phyloP scores from a whole-genome alignment of 2,113 vertebrate genomes.

The Nesospiza acunhae region DNA sequence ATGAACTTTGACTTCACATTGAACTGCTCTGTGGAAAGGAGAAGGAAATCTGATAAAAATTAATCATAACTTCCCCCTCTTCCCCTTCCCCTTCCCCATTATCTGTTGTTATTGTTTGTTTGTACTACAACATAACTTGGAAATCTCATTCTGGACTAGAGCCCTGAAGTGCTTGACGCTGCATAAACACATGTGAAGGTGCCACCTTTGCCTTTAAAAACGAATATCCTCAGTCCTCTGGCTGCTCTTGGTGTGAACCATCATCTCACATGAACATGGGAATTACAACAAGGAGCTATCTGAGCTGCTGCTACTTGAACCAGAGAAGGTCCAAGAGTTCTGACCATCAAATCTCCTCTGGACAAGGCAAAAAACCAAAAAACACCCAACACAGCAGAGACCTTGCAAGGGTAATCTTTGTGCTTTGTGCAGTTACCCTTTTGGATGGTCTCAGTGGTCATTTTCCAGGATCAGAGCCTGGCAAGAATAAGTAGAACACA shows the following conservation, averaged over 20 bases:
- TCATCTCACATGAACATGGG: neutral
- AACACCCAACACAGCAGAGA: neutral
- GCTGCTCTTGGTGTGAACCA: neutral
- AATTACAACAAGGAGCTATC: fast-evolving
- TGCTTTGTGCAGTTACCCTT: neutral
- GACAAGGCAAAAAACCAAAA: neutral
- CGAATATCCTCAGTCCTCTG: neutral
- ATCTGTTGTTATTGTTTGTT: conserved; percentile 5
- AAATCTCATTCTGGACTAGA: neutral
- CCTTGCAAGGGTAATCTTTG: neutral
- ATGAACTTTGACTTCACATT: conserved; percentile 81
- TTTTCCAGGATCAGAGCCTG: neutral
- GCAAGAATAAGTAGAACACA: neutral
- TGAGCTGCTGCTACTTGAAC: neutral
- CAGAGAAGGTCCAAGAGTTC: neutral
- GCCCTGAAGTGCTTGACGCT: neutral
- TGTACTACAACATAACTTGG: neutral
- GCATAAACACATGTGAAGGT: fast-evolving
- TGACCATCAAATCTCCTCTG: neutral
- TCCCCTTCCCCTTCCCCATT: neutral
- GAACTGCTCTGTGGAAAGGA: conserved; percentile 66
- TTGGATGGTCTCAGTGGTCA: neutral
- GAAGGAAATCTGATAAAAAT: conserved; percentile 13
- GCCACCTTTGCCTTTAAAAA: neutral
- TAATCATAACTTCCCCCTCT: conserved; percentile 36